Conservation (phyloP, 2,113 vertebrate genomes). For the Cervus canadensis region DNA sequence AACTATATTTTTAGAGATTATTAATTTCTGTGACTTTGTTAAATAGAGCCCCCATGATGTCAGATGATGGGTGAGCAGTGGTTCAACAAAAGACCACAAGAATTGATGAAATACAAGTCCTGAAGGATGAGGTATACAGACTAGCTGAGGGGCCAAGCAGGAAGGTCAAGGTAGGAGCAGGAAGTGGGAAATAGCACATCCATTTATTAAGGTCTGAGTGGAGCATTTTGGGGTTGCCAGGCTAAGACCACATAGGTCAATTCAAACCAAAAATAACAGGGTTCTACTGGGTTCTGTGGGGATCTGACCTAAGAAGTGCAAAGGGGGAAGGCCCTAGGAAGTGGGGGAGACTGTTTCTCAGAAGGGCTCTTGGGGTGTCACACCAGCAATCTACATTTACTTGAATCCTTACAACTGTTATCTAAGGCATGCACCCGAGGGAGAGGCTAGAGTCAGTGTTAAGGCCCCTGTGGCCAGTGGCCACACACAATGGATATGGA, state of each 20-base stretch:
- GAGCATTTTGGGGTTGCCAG: neutral
- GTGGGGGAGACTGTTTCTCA: neutral
- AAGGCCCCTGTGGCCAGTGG: neutral
- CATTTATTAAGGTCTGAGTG: neutral
- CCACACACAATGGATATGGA: neutral
- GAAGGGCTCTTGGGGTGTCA: neutral
- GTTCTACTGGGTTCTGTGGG: neutral
- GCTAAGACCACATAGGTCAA: neutral
- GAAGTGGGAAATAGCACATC: neutral
- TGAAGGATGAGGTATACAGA: neutral
- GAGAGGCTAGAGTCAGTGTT: neutral
- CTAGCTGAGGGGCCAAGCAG: neutral
- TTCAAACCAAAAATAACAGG: neutral
- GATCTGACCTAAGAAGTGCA: neutral
- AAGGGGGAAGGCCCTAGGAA: neutral
- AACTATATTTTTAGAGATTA: neutral
- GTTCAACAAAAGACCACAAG: neutral
- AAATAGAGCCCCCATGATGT: neutral
- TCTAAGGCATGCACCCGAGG: neutral
- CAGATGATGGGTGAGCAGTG: neutral
- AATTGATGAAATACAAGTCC: neutral
- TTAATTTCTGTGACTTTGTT: neutral
- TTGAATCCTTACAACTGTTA: too few relatives aligned
- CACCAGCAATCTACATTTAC: neutral
- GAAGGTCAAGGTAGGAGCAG: neutral